Percentiles rank a stretch among this genome's conserved stretches.
phyloP scores from a whole-genome alignment of 2,797 vertebrate genomes.

The Amblyopsis hoosieri region DNA sequence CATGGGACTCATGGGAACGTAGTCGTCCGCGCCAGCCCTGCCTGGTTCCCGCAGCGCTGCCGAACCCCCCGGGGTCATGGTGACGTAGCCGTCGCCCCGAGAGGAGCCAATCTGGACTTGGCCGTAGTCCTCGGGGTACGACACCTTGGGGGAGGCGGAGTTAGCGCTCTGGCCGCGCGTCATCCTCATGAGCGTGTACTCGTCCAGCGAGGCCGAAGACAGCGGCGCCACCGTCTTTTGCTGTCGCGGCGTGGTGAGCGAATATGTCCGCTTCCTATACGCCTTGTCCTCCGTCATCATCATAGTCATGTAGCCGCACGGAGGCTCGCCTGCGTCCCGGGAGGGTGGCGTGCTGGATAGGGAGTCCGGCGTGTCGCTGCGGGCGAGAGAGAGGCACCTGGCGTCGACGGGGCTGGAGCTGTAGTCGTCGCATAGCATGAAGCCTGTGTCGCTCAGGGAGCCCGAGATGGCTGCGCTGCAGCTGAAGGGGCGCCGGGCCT shows the following conservation, averaged over 20 bases:
- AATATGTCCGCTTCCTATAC: conserved; percentile 91
- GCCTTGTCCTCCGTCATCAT: conserved; percentile 74
- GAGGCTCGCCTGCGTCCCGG: conserved; percentile 78
- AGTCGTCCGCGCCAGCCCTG: conserved; percentile 73
- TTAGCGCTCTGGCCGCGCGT: conserved; percentile 84
- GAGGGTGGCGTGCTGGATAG: conserved; percentile 87
- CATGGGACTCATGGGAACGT: conserved; percentile 94
- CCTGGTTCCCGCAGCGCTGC: conserved; percentile 49
- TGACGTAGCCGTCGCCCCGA: conserved; percentile 89
- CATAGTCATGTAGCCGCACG: conserved; percentile 91
- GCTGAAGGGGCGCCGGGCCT: conserved; percentile 83
- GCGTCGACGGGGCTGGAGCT: conserved; percentile 85
- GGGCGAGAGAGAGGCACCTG: conserved; percentile 78
- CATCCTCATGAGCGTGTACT: conserved; percentile 91
- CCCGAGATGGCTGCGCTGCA: conserved; percentile 89
- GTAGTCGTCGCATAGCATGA: conserved; percentile 92
- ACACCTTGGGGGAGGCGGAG: conserved; percentile 84
- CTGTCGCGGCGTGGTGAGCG: conserved; percentile 88
- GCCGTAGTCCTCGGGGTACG: conserved; percentile 92
- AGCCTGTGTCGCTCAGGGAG: conserved; percentile 90
- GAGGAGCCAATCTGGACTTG: conserved; percentile 86
- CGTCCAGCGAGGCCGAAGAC: conserved; percentile 92
- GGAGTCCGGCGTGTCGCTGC: conserved; percentile 91
- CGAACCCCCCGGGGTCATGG: conserved; percentile 86
- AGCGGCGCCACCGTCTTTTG: conserved; percentile 85